phyloP scores from a whole-genome alignment of 64 coral and sea anemone genomes.

The Stichodactyla mertensii region DNA sequence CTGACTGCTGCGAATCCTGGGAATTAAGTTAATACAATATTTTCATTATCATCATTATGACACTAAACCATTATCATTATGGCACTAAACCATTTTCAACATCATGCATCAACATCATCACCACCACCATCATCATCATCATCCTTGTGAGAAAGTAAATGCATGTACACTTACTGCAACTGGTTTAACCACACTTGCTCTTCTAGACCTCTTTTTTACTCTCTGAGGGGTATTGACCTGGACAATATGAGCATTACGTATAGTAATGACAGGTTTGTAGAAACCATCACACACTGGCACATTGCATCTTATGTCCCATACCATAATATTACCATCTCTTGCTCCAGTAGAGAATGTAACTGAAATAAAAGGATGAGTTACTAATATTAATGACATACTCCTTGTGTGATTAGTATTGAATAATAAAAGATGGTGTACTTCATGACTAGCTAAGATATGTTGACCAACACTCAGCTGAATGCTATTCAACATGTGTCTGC shows the following conservation, averaged over 20 bases:
- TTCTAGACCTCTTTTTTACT: slow-evolving; percentile 44
- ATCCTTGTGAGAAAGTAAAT: not conserved
- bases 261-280: slow-evolving; percentile 78
- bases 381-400: not conserved
- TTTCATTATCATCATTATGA: not conserved
- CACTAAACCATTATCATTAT: too few species aligned
- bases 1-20: slow-evolving; percentile 93
- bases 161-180: slow-evolving; percentile 30
- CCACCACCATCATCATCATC: not conserved
- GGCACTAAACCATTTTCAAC: not conserved
- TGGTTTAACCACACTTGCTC: slow-evolving; percentile 34
- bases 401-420: too few species aligned
- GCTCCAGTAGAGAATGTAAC: slow-evolving; percentile 92
- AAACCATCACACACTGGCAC: slow-evolving; percentile 46
- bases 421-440: too few species aligned
- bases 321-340: slow-evolving; percentile 96
- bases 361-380: not conserved
- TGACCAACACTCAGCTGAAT: not conserved
- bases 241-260: slow-evolving; percentile 66
- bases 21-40: not conserved
- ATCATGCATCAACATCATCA: not conserved
- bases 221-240: slow-evolving; percentile 34
- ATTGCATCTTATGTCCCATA: slow-evolving; percentile 95
- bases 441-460: too few species aligned
- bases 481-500: too few species aligned